Base-by-base conservation (phyloP, 2,888 invertebrate genomes). In the Pristionchus entomophagus region DNA sequence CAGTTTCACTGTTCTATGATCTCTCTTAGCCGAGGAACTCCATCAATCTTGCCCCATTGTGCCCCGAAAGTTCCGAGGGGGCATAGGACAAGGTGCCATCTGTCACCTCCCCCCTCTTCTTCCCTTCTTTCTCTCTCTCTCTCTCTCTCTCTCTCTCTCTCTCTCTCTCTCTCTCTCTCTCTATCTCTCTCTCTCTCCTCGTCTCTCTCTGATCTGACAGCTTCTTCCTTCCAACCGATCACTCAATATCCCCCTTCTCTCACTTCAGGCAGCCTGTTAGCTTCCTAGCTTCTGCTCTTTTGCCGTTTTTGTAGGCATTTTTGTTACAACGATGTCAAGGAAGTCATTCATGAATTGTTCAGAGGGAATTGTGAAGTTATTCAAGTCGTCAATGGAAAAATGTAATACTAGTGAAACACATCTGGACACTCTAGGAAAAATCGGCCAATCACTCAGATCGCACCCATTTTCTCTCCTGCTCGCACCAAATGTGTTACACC, bases 81-180 rank as follows among this genome's bases (percentile, higher is more conserved):
- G n/a, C n/a, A n/a, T n/a, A 73, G 73, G 73, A 19, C 73, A 73
- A 41, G 32, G n/a, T 73, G 73, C 73, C 73, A 73, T 73, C 41
- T 73, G 73, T 73, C 73, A 38, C 38, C 0, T 14, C 62, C 32
- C 12, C 35, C 41, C 17, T 41, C 73, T 73, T 26, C 73, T 41
- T n/a, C 73, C 26, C 73, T 26, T 45, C 26, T 26, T 8, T 73
- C 73, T 19, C 26, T 19, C 32, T 6, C 10, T 26, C 73, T 41
- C n/a, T n/a, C n/a, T n/a, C n/a, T n/a, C n/a, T n/a, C n/a, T n/a
- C n/a, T n/a, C n/a, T n/a, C n/a, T n/a, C n/a, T n/a, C n/a, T n/a
- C n/a, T n/a, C n/a, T n/a, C n/a, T n/a, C n/a, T n/a, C n/a, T n/a
- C 26, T 17, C 26, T 41, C 73, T 73, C 73, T 73, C n/a, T n/a